Conservation (phyloP, 2,888 invertebrate species). For the Pterobdella sp. region DNA sequence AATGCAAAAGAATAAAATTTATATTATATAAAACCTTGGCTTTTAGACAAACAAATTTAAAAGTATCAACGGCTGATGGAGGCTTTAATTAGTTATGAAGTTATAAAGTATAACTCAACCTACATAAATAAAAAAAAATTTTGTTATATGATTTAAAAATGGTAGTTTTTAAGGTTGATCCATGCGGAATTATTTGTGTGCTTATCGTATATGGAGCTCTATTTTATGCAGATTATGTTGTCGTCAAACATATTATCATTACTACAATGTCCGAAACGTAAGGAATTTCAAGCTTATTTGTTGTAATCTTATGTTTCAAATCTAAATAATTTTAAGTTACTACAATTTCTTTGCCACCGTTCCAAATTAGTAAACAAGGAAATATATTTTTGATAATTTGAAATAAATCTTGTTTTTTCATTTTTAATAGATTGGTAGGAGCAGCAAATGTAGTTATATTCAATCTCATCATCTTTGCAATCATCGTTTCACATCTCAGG, state of each 20-base stretch:
- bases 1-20: too few species aligned
- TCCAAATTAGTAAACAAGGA: too few species aligned
- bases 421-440: constrained; percentile 76
- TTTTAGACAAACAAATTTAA: constrained; percentile 5
- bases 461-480: constrained; percentile 68
- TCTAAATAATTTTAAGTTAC: neutral
- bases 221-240: constrained; percentile 78
- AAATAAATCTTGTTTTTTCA: too few species aligned
- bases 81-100: neutral
- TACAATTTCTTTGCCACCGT: neutral
- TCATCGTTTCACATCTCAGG: constrained; percentile 64
- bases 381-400: too few species aligned
- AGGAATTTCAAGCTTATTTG: constrained; percentile 33
- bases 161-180: constrained; percentile 67
- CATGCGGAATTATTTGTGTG: constrained; percentile 75
- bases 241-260: constrained; percentile 71
- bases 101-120: neutral
- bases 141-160: constrained; percentile 33
- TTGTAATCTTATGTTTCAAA: neutral
- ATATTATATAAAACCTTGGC: neutral
- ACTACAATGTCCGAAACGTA: constrained; percentile 74
- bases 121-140: neutral
- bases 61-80: neutral
- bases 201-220: constrained; percentile 70
- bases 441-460: constrained; percentile 70